phyloP scores from a whole-genome alignment of 2,113 vertebrate species.

The Penelope pileata region DNA sequence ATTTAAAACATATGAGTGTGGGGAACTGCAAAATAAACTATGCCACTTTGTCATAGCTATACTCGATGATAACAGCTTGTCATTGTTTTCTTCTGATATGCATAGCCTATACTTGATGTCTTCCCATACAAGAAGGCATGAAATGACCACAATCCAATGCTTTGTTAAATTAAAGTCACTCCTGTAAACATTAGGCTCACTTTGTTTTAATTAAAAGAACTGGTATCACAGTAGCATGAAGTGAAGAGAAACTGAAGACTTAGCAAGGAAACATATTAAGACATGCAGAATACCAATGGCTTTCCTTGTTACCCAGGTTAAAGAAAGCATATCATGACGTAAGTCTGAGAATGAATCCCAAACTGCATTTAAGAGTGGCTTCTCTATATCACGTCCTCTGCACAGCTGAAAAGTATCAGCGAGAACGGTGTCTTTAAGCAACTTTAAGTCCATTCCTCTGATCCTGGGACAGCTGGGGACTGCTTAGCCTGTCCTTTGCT shows the following conservation, averaged over 20 bases:
- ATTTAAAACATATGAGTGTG: background rate
- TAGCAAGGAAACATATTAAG: background rate
- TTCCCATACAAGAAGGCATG: background rate
- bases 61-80: background rate
- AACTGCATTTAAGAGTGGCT: background rate
- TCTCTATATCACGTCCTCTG: background rate
- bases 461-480: constrained; percentile 2
- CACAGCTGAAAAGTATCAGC: background rate
- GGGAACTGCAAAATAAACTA: background rate
- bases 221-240: background rate
- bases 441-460: background rate
- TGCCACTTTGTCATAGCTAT: background rate
- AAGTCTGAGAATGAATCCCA: background rate
- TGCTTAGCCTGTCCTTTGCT: background rate
- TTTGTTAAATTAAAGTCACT: background rate
- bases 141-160: background rate
- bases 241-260: background rate
- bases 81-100: background rate
- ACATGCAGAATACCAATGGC: background rate
- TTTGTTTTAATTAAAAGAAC: background rate
- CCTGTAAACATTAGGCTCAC: background rate
- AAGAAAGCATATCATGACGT: background rate
- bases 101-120: background rate
- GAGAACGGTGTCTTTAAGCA: constrained; percentile 29
- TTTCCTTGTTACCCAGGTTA: background rate